phyloP scores from a whole-genome alignment of 2,113 vertebrate genomes.

The Pygoscelis adeliae region DNA sequence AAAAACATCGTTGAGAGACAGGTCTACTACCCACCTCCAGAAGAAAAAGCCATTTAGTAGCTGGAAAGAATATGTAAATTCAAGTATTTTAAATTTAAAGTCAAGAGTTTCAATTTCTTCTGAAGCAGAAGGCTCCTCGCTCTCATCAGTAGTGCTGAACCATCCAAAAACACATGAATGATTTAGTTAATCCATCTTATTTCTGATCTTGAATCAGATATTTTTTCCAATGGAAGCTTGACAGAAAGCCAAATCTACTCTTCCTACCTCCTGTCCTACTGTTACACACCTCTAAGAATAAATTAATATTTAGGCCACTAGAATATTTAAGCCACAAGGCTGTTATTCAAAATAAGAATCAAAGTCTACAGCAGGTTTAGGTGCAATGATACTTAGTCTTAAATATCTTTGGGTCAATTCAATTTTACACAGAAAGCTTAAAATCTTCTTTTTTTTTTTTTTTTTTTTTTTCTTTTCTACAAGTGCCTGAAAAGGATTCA shows the following conservation, averaged over 20 bases:
- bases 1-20: background rate
- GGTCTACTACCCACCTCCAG: background rate
- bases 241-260: background rate
- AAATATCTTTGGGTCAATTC: background rate
- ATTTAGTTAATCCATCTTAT: background rate
- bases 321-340: background rate
- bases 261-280: background rate
- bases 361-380: background rate
- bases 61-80: background rate
- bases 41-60: background rate
- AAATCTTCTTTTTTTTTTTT: background rate
- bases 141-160: background rate
- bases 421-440: background rate
- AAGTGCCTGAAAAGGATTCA: background rate
- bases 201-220: background rate
- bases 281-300: background rate
- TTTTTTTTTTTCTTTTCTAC: accelerated
- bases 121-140: background rate
- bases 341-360: background rate
- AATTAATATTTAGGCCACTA: background rate
- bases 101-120: background rate
- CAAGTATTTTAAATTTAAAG: background rate
- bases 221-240: background rate
- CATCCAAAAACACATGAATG: accelerated
- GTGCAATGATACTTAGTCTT: background rate